Evolutionary conservation across 2,888 invertebrate species (phyloP).

Genomic region (Drosophila rubida): DNA sequence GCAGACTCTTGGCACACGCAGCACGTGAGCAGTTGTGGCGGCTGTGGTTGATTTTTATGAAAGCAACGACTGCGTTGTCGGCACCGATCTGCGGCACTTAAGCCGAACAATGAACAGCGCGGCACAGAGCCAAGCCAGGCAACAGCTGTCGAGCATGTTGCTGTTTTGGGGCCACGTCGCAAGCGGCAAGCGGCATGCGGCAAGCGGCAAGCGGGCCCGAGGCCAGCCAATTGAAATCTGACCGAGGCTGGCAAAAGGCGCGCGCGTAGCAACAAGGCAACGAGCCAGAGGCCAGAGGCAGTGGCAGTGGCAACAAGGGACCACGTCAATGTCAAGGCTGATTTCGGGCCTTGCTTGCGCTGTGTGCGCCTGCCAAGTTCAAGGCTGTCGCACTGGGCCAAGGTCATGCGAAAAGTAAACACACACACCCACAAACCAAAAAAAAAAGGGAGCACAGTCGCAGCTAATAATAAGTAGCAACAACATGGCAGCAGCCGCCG

Average conservation of each 20-base stretch:
- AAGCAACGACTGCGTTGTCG: constrained; percentile 11
- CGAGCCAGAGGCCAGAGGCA: constrained; percentile 4
- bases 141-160: constrained; percentile 30
- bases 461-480: constrained; percentile 54
- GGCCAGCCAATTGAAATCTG: constrained; percentile 73
- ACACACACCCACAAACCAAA: not conserved
- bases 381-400: constrained; percentile 60
- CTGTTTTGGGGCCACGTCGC: constrained; percentile 43
- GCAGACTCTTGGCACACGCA: constrained; percentile 76
- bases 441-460: constrained; percentile 8
- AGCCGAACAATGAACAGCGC: constrained; percentile 70
- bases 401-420: constrained; percentile 36
- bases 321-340: constrained; percentile 70
- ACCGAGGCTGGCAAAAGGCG: constrained; percentile 51
- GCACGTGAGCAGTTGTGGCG: constrained; percentile 67
- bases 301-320: constrained; percentile 8
- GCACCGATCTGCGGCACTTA: constrained; percentile 61
- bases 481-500: not conserved
- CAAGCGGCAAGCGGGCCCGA: constrained; percentile 50
- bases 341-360: constrained; percentile 20
- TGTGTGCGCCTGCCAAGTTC: constrained; percentile 53
- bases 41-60: constrained; percentile 68
- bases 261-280: constrained; percentile 8
- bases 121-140: constrained; percentile 50
- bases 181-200: no score